Conservation (phyloP, 2,113 vertebrate genomes). For the Laticauda laticaudata region DNA sequence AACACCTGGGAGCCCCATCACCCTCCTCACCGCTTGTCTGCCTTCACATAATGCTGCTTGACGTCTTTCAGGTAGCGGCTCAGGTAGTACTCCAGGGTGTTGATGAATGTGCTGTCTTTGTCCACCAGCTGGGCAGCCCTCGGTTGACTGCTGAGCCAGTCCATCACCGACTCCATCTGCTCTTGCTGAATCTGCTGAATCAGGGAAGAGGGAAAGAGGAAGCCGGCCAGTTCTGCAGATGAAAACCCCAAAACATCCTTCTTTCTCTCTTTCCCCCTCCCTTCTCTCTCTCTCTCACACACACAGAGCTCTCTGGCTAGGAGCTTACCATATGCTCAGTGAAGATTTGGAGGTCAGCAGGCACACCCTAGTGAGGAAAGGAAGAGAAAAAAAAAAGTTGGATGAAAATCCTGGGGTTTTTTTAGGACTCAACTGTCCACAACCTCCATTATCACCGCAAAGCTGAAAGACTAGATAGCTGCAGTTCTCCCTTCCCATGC, state of each 20-base stretch:
- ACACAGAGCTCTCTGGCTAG: background rate
- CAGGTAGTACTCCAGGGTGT: conserved; percentile 89
- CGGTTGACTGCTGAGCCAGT: conserved; percentile 93
- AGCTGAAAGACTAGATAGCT: background rate
- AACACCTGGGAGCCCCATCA: background rate
- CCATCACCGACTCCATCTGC: conserved; percentile 89
- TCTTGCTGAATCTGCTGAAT: conserved; percentile 91
- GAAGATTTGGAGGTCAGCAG: conserved; percentile 91
- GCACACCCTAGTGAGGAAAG: conserved; percentile 77
- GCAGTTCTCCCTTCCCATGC: too few species aligned
- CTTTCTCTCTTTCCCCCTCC: accelerated
- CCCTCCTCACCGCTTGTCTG: conserved; percentile 87
- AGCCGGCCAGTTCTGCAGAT: accelerated
- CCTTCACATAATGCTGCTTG: conserved; percentile 88
- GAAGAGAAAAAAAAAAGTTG: background rate
- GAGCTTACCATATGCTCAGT: conserved; percentile 95
- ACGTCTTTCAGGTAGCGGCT: conserved; percentile 94
- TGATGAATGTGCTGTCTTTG: conserved; percentile 91
- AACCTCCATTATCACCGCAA: background rate
- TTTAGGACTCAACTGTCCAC: too few species aligned
- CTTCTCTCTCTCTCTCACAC: too few species aligned
- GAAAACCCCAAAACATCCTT: background rate
- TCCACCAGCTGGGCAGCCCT: conserved; percentile 93
- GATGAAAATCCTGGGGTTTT: background rate
- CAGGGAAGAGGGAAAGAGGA: background rate